Percentiles rank a stretch among this genome's conserved stretches.
phyloP scores from a whole-genome alignment of 2,113 vertebrate genomes.

The Rallus limicola region DNA sequence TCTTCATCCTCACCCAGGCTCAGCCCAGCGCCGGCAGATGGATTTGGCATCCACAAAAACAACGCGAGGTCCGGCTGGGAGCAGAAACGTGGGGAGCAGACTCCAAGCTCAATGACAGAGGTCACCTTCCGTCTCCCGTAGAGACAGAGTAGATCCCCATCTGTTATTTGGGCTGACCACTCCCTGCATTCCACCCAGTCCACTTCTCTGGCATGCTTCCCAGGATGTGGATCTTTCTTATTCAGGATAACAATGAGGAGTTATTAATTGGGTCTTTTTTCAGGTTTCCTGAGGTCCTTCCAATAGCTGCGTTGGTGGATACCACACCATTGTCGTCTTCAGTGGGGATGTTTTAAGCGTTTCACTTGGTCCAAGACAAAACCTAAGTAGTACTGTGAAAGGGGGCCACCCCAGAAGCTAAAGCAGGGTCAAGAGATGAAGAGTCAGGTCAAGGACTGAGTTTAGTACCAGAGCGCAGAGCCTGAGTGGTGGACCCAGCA shows the following conservation, averaged over 20 bases:
- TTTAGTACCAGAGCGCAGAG: neutral
- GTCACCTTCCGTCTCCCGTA: conserved; percentile 70
- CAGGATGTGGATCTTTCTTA: conserved; percentile 66
- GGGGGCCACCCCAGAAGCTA: neutral
- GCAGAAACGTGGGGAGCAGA: conserved; percentile 34
- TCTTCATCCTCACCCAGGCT: neutral
- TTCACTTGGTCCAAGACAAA: neutral
- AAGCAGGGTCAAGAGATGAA: neutral
- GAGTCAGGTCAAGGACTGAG: neutral
- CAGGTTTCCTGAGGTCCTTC: conserved; percentile 60
- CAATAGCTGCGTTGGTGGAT: conserved; percentile 1
- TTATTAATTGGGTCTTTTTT: conserved; percentile 64
- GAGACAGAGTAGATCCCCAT: conserved; percentile 70
- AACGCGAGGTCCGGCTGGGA: neutral
- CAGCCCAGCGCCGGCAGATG: neutral
- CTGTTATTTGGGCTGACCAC: conserved; percentile 71
- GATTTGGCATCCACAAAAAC: conserved; percentile 25
- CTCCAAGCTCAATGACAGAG: conserved; percentile 59
- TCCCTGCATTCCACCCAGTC: conserved; percentile 67
- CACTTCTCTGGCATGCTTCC: conserved; percentile 54
- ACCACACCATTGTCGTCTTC: neutral
- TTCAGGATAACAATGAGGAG: conserved; percentile 63
- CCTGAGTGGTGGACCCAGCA: neutral
- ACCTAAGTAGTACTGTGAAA: neutral
- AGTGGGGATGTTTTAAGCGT: neutral